Conservation (phyloP, 2,888 invertebrate genomes). For the Leucania comma region DNA sequence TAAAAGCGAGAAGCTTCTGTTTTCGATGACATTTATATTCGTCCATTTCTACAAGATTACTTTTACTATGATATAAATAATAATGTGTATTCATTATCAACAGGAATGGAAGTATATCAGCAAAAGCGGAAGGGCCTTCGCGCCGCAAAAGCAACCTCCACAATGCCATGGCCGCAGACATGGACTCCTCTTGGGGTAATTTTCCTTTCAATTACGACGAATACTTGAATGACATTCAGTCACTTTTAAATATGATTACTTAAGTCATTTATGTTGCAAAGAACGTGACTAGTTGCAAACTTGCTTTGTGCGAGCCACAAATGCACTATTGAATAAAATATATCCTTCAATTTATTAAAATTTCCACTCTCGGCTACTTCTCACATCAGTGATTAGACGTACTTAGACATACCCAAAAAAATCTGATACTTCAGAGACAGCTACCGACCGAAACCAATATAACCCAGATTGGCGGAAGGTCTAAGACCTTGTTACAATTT, state of each 20-base stretch:
- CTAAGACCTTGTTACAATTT: constrained; percentile 59
- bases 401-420: constrained; percentile 22
- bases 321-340: constrained; percentile 6
- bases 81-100: constrained; percentile 40
- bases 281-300: constrained; percentile 11
- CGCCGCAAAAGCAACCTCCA: constrained; percentile 94
- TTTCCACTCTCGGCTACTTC: background rate
- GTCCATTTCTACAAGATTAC: constrained; percentile 5
- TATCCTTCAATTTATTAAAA: constrained; percentile 5
- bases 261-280: constrained; percentile 21
- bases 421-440: constrained; percentile 19
- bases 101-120: constrained; percentile 88
- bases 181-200: constrained; percentile 88
- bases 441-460: constrained; percentile 55
- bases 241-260: constrained; percentile 40
- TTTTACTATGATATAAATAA: constrained; percentile 33
- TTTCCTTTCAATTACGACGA: constrained; percentile 42
- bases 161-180: constrained; percentile 89
- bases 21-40: background rate
- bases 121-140: constrained; percentile 92
- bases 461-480: constrained; percentile 57
- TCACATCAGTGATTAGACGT: constrained; percentile 4
- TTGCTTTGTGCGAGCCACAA: constrained; percentile 22
- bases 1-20: constrained; percentile 6
- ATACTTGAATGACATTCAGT: constrained; percentile 33